Conservation (phyloP, 1,140 invertebrate species). For the Brachionus rubens region DNA sequence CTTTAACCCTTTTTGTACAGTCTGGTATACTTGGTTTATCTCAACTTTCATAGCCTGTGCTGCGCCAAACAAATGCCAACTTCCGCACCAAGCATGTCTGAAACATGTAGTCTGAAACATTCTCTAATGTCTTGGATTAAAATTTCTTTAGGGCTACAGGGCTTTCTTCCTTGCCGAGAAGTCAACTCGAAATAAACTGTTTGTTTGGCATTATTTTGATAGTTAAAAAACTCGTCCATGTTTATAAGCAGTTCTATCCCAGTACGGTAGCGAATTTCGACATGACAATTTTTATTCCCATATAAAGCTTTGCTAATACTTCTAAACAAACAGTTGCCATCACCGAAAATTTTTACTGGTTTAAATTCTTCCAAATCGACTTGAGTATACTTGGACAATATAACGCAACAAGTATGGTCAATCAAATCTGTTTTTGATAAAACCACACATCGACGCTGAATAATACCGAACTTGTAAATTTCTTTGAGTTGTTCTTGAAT, state of each 20-base stretch:
- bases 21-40: background rate
- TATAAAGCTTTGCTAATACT: slow-evolving; percentile 9
- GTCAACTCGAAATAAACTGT: slow-evolving; percentile 4
- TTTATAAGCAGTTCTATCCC: background rate
- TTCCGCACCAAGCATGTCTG: no score
- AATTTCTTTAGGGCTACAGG: background rate
- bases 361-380: background rate
- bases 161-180: background rate
- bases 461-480: background rate
- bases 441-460: no score
- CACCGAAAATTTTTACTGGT: background rate
- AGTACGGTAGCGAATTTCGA: slow-evolving; percentile 1
- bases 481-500: background rate
- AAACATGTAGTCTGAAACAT: background rate
- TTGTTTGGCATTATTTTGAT: background rate
- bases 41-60: background rate
- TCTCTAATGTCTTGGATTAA: slow-evolving; percentile 12
- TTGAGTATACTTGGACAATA: background rate
- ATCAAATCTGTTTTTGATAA: background rate
- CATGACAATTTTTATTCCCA: background rate
- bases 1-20: background rate
- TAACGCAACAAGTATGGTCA: background rate
- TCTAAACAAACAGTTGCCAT: background rate
- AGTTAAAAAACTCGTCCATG: background rate
- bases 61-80: background rate